A percentile compares a stretch with the other conserved stretches of the same genome.
Evolutionary conservation across 2,113 vertebrate genomes (phyloP).

Genomic region (Motacilla alba): DNA sequence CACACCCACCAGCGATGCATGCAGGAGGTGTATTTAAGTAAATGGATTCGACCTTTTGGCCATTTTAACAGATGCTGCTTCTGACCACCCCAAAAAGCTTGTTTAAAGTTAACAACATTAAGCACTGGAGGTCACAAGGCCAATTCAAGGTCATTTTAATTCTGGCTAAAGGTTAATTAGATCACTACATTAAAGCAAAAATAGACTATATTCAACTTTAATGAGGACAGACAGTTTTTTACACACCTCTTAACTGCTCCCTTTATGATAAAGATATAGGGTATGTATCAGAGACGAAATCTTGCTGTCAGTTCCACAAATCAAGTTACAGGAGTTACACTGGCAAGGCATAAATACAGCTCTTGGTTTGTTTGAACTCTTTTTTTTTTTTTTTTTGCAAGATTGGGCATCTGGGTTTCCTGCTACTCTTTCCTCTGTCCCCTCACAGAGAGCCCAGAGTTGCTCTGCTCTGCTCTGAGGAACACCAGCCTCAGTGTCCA

Average conservation of each 20-base stretch:
- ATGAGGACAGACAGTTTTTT: conserved; percentile 57
- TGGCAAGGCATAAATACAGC: not conserved
- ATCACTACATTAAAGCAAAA: conserved; percentile 80
- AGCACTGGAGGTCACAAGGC: conserved; percentile 76
- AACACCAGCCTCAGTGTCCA: not conserved
- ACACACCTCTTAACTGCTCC: conserved; percentile 18
- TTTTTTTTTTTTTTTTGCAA: not conserved
- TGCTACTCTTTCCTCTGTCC: fast-evolving
- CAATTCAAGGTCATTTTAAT: conserved; percentile 82
- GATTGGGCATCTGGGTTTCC: not conserved
- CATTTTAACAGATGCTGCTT: conserved; percentile 74
- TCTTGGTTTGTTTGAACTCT: not conserved
- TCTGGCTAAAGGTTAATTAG: conserved; percentile 83
- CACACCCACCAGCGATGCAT: not conserved
- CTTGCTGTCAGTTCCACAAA: not conserved
- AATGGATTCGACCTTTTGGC: conserved; percentile 80
- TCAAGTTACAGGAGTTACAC: not conserved
- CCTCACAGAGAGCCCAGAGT: fast-evolving
- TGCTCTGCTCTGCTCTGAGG: not conserved
- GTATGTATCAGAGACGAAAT: not conserved
- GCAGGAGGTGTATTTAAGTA: conserved; percentile 55
- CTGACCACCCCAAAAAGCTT: conserved; percentile 74
- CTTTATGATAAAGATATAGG: not conserved
- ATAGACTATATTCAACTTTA: conserved; percentile 70
- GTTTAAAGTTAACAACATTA: conserved; percentile 81